A percentile compares a stretch with the other conserved stretches of the same genome.
Conservation (phyloP, 1,140 invertebrate species). For the Nephotettix cincticeps region DNA sequence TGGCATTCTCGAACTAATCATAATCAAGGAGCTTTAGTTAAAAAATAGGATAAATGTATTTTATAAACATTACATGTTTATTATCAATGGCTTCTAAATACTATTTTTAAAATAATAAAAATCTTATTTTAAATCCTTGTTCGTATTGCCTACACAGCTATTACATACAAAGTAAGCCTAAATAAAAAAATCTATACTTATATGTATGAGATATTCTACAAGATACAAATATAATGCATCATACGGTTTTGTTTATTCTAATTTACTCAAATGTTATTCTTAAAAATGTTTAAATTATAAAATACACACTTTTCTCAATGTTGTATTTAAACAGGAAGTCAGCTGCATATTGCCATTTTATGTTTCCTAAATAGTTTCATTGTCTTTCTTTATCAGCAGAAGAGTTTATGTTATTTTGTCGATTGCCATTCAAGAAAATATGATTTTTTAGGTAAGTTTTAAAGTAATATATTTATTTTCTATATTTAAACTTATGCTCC, state of each 20-base stretch:
- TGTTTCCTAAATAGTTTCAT: not conserved
- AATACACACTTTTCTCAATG: not conserved
- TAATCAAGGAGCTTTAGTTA: too few species aligned
- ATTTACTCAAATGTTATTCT: not conserved
- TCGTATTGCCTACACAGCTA: not conserved
- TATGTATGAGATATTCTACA: not conserved
- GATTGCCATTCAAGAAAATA: not conserved
- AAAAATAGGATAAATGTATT: too few species aligned
- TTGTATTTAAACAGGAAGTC: not conserved
- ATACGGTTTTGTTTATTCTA: not conserved
- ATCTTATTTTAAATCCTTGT: too few species aligned
- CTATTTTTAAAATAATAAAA: too few species aligned
- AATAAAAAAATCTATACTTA: not conserved
- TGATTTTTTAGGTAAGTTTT: slow-evolving; percentile 10
- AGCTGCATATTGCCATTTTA: not conserved
- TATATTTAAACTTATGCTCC: not conserved
- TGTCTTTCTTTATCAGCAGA: not conserved
- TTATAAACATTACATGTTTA: too few species aligned
- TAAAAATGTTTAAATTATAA: not conserved
- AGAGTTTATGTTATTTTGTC: not conserved
- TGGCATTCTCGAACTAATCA: too few species aligned
- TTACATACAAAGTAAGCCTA: slow-evolving; percentile 7
- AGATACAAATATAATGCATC: not conserved
- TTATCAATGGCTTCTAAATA: too few species aligned
- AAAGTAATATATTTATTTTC: not conserved